These are phyloP conservation scores for Clostera curtula DNA, from an alignment of 2,888 invertebrate genomes.

Conservation along the genomic window DNA sequence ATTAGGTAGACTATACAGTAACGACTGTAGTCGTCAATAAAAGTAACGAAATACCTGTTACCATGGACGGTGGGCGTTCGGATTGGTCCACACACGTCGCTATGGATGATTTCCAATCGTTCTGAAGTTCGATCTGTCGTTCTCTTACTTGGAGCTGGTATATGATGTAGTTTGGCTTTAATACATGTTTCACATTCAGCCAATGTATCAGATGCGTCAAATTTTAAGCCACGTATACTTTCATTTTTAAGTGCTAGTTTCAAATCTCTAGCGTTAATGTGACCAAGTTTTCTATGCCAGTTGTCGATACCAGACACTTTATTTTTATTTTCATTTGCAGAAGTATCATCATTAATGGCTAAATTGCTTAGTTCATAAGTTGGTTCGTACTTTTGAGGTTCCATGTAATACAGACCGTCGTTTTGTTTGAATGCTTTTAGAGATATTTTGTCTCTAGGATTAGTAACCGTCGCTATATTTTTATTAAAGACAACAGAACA, in stretches of 20 bases:
- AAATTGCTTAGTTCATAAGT: background rate
- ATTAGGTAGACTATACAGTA: background rate
- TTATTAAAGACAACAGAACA: background rate
- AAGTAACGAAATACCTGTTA: background rate
- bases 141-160: too few relatives aligned
- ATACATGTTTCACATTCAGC: too few relatives aligned
- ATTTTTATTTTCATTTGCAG: too few relatives aligned
- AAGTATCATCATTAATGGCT: background rate
- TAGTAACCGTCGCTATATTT: background rate
- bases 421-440: background rate
- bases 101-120: too few relatives aligned
- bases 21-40: background rate
- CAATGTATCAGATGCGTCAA: too few relatives aligned
- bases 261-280: background rate
- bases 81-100: background rate
- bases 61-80: background rate
- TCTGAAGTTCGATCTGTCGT: too few relatives aligned
- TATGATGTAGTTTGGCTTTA: too few relatives aligned
- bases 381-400: background rate
- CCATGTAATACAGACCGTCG: background rate
- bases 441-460: background rate
- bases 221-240: too few relatives aligned
- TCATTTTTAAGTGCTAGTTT: too few relatives aligned
- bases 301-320: too few relatives aligned
- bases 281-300: too few relatives aligned